Evolutionary conservation across 2,888 invertebrate genomes (phyloP).

Genomic region (Eupithecia insigniata): DNA sequence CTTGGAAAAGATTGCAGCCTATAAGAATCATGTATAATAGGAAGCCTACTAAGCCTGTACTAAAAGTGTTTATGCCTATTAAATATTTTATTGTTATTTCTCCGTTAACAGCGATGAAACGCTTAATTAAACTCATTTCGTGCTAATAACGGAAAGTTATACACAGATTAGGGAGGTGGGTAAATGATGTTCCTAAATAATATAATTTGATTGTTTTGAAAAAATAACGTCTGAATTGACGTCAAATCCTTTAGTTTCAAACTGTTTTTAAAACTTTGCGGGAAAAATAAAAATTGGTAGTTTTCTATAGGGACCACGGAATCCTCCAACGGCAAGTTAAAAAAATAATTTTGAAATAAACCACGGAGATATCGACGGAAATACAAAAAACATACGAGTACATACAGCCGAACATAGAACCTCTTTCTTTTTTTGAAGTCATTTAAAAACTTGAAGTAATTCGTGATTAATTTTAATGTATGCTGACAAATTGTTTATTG

Average conservation of each 20-base stretch:
- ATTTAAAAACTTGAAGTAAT: background rate
- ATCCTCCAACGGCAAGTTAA: too few relatives aligned
- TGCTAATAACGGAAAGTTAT: constrained; percentile 20
- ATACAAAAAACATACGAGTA: too few relatives aligned
- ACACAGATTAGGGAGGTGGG: background rate
- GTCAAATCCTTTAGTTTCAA: too few relatives aligned
- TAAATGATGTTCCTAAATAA: background rate
- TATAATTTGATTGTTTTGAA: too few relatives aligned
- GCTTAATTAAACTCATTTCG: constrained; percentile 40
- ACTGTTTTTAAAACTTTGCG: too few relatives aligned
- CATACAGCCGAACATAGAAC: too few relatives aligned
- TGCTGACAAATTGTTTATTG: background rate
- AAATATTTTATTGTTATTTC: constrained; percentile 32
- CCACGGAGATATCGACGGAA: too few relatives aligned
- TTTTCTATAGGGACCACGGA: too few relatives aligned
- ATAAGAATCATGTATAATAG: background rate
- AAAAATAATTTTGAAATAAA: too few relatives aligned
- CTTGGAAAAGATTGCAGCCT: background rate
- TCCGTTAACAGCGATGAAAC: constrained; percentile 26
- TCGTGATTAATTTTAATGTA: background rate
- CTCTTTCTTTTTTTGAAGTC: too few relatives aligned
- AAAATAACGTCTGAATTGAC: too few relatives aligned
- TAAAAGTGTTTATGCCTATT: constrained; percentile 26
- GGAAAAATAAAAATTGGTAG: too few relatives aligned
- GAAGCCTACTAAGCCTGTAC: constrained; percentile 17